phyloP scores from a whole-genome alignment of 2,113 vertebrate genomes.

The Vombatus ursinus region DNA sequence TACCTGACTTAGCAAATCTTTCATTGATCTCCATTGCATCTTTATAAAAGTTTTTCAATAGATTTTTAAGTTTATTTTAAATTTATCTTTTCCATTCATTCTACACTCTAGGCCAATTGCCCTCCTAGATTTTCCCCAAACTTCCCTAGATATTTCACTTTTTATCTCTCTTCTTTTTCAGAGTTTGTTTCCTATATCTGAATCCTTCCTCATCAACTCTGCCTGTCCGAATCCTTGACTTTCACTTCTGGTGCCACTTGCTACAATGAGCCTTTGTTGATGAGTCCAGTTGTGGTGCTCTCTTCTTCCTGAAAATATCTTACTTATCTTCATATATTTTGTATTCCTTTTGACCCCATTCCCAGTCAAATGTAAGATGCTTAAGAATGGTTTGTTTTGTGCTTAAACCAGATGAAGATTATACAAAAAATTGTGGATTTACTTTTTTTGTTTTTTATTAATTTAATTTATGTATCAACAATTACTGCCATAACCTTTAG shows the following conservation, averaged over 20 bases:
- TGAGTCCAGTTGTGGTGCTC: background rate
- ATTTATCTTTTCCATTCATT: background rate
- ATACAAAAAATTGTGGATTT: too few species aligned
- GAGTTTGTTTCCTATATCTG: background rate
- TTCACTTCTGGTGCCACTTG: background rate
- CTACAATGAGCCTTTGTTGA: background rate
- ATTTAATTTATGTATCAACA: too few species aligned
- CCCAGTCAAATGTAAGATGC: background rate
- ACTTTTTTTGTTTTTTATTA: too few species aligned
- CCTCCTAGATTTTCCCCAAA: background rate
- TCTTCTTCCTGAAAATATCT: background rate
- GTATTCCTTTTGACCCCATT: background rate
- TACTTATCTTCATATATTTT: background rate
- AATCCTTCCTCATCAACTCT: background rate
- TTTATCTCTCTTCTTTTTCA: background rate
- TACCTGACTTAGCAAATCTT: too few species aligned
- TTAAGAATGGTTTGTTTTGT: background rate
- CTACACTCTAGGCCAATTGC: background rate
- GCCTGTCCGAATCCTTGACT: background rate
- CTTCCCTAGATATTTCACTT: background rate
- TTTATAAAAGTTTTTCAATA: too few species aligned
- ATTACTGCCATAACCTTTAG: too few species aligned
- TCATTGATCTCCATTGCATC: too few species aligned
- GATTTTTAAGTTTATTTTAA: background rate
- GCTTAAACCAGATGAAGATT: background rate